Base-by-base conservation (phyloP, 2,113 vertebrate species). In the Cranoglanis bouderius region DNA sequence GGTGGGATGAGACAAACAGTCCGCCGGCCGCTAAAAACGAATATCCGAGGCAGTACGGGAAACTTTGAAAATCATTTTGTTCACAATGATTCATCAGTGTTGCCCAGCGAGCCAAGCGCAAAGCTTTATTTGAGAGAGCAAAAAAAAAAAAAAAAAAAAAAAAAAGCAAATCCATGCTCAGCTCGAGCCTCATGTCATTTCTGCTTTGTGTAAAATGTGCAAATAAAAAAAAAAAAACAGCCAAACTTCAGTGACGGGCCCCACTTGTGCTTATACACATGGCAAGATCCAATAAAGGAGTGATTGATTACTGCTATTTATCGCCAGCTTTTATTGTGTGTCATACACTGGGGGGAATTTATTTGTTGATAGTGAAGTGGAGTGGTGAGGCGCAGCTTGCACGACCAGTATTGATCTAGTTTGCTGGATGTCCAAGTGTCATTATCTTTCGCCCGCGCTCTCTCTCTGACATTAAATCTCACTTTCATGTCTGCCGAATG, bases 391-490 rank as follows among this genome's bases (percentile, higher is more conserved):
- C 85, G 87, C 89, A 89, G 65, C 91, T 90, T 91, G 88, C 93
- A 91, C 92, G 91, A 94, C 92, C 92, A 84, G 90, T 94, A 94
- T 95, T 94, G 94, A 95, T 94, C 94, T 91, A 88, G 88, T 89
- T 90, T 90, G 91, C 91, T 93, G 93, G 93, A 93, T 93, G 94
- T 94, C 91, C 89, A 75, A 92, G 92, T 93, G 91, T 93, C 93
- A 93, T 94, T 94, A 93, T 93, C 91, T 90, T 77, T 72, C 51
- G 75, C 78, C 10, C 90, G 88, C 85, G 87, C 88, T 90, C 84
- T 82, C 67, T 51, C 88, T 84, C 65, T 87, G 77, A 92, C 93
- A 94, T 94, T 93, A 93, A 94, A 95, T 94, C 92, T 90, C 87
- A 90, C 91, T 91, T 92, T 90, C 90, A 91, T 92, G 87, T 92